Conservation (phyloP, 2,888 invertebrate genomes). For the Caenorhabditis zanzibari region DNA sequence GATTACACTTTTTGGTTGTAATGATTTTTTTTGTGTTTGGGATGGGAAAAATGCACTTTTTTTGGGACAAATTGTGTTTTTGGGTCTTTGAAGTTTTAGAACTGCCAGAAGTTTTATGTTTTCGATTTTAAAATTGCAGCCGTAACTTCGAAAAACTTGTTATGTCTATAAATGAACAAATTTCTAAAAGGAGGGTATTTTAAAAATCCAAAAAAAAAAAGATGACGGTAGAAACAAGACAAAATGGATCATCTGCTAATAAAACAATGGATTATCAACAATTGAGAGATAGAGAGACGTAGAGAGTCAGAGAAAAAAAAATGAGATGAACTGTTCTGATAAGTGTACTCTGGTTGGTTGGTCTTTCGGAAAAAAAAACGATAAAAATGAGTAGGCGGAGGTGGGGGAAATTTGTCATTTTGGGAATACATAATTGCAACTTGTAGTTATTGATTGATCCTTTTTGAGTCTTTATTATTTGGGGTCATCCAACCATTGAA, state of each 20-base stretch:
- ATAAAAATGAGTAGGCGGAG: too few relatives aligned
- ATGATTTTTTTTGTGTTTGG: not conserved
- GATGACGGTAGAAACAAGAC: not conserved
- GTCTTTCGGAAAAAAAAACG: not conserved
- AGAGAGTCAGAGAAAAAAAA: constrained; percentile 1
- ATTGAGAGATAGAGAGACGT: constrained; percentile 15
- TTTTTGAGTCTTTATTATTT: not conserved
- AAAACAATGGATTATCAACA: not conserved
- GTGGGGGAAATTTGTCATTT: not conserved
- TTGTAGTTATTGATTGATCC: not conserved
- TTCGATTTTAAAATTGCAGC: too few relatives aligned
- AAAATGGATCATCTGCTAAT: constrained; percentile 2
- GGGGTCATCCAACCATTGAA: not conserved
- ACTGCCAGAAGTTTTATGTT: too few relatives aligned
- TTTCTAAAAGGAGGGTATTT: too few relatives aligned
- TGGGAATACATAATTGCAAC: not conserved
- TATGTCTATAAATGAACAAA: too few relatives aligned
- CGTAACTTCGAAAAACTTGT: too few relatives aligned
- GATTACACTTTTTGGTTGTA: too few relatives aligned
- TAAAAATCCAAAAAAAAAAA: constrained; percentile 8
- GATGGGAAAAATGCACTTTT: not conserved
- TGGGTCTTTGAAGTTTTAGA: too few relatives aligned
- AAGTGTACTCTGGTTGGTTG: constrained; percentile 21
- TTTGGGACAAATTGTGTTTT: not conserved
- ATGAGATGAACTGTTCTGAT: constrained; percentile 25